Base-by-base conservation (phyloP, 2,797 vertebrate species). In the Choloepus didactylus region DNA sequence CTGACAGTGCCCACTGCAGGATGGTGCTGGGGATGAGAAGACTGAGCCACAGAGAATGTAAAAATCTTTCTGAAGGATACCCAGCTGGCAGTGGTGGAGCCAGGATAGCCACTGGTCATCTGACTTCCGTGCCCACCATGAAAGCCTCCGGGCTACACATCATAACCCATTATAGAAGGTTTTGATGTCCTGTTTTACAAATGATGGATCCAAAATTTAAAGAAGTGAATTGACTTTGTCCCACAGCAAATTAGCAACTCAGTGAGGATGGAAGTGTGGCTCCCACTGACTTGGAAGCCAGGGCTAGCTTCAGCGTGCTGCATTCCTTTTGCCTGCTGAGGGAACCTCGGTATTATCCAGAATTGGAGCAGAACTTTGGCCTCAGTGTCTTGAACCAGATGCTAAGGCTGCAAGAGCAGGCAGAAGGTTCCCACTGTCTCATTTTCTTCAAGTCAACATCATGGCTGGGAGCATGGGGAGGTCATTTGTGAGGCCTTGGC, bases 1-100 rank as follows among this genome's bases (percentile, higher is more conserved):
- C 31, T 25, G 31, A 5, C 41, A 0, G 0, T 3, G 23, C 41
- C 31, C 23, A 0, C 46, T 0, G 0, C 21, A n/a, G 15, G 46
- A 19, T 25, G 0, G 0, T 5, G 54, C 64, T 6, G 25, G 16
- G 60, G 25, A 14, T 4, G 6, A 12, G 29, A 73, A 79, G 69
- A 72, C 5, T 2, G 54, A 87, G 75, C 35, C 35, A 9, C 2
- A 1, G 35, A n/a, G 41, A 76, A 16, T 1, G 16, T 14, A 21
- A 46, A 59, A 23, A 12, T 49, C 80, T 91, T 49, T 59, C 44
- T 18, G 4, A 27, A 87, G 23, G 0, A 4, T 67, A 46, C 49
- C 41, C 56, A 46, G 25, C 5, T 9, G 44, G 23, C 44, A 31
- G 9, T 14, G 9, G 25, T 16, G 2, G 35, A 41, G 3, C 14